phyloP scores from a whole-genome alignment of 2,113 vertebrate species.

The Charina bottae region DNA sequence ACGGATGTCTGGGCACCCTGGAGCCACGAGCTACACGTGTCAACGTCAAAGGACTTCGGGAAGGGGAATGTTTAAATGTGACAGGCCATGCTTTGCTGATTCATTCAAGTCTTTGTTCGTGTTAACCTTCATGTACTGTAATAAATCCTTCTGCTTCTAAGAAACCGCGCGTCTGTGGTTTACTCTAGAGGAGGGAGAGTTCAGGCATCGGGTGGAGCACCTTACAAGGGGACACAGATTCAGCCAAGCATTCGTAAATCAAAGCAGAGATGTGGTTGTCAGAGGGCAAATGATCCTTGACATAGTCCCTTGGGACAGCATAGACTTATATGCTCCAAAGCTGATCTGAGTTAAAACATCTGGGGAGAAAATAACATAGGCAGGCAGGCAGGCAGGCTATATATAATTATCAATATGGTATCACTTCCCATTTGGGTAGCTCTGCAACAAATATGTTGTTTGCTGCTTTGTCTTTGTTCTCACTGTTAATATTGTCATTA shows the following conservation, averaged over 20 bases:
- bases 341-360: background rate
- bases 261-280: accelerated
- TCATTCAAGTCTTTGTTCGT: too few relatives aligned
- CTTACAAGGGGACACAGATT: background rate
- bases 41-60: too few relatives aligned
- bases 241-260: background rate
- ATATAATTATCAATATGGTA: background rate
- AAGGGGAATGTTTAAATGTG: too few relatives aligned
- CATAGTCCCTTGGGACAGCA: background rate
- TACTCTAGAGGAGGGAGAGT: too few relatives aligned
- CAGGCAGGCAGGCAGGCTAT: conserved; percentile 1
- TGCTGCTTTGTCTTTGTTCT: conserved; percentile 44
- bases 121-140: too few relatives aligned
- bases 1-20: too few relatives aligned
- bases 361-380: background rate
- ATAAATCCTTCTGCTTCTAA: too few relatives aligned
- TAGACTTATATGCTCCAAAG: background rate
- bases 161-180: too few relatives aligned
- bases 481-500: conserved; percentile 34
- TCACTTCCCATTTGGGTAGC: conserved; percentile 27
- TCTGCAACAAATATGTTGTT: conserved; percentile 21
- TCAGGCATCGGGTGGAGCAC: too few relatives aligned
- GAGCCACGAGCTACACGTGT: too few relatives aligned
- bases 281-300: background rate
- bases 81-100: too few relatives aligned